Evolutionary conservation across 2,888 invertebrate genomes (phyloP), one percentile per base, ranked within the genome.

Genomic region (Pollenia amentaria): DNA sequence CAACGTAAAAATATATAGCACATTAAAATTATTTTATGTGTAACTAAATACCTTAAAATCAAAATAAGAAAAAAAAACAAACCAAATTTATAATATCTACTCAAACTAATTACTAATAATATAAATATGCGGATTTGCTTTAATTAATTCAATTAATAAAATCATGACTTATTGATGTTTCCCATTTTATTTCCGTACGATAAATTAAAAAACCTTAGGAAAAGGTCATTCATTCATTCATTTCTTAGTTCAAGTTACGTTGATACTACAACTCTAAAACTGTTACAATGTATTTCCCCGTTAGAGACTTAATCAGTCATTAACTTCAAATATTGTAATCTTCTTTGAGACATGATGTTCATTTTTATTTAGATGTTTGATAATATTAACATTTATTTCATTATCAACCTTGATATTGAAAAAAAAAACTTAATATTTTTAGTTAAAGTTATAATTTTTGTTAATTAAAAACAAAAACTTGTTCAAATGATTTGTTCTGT

Each of bases 71-170:
- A 29, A 3, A 29, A 29, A 29, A 6, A 29, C 29, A 29, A 29
- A 6, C 29, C 4, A 29, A 29, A 29, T 29, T 29, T 29, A 4
- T 0, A 67, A 29, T 38, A 69, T n/a, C 10, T 29, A 3, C 4
- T 16, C 9, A 51, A 69, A 69, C 29, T 7, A 21, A 8, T n/a
- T 18, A 29, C 21, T 29, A n/a, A 48, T 48, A 69, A 6, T 21
- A 29, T 46, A 67, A 46, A 69, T n/a, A 67, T 69, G 53, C 53
- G 69, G 69, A 70, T 53, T 70, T 53, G 0, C n/a, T 16, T 38
- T 21, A 21, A 46, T 38, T 29, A 18, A n/a, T 42, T 46, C 4
- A 8, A 51, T 51, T 60, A 11, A 51, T 51, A n/a, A 51, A 40
- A 51, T 38, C 16, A 51, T 69, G 48, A 51, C 16, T 51, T 16